A percentile compares a stretch with the other conserved stretches of the same genome.
phyloP scores from a whole-genome alignment of 2,888 invertebrate species.

The Morpho helenor region DNA sequence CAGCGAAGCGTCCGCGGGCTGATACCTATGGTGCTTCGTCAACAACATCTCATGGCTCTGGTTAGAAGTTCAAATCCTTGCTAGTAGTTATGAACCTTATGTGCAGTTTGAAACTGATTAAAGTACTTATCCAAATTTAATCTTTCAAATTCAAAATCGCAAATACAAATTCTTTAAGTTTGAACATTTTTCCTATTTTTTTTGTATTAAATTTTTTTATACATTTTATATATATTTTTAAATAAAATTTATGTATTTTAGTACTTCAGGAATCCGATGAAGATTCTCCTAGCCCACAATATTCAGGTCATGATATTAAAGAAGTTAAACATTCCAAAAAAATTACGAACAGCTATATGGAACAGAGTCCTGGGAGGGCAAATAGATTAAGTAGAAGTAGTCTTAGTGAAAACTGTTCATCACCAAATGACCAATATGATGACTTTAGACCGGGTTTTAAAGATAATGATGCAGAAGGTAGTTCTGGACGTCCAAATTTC shows the following conservation, averaged over 20 bases:
- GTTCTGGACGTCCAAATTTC: constrained; percentile 42
- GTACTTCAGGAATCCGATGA: constrained; percentile 63
- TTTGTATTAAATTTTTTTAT: no score
- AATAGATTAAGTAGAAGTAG: constrained; percentile 58
- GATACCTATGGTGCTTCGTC: constrained; percentile 65
- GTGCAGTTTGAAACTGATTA: no score
- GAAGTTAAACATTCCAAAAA: constrained; percentile 38
- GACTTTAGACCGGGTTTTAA: constrained; percentile 52
- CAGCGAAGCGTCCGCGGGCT: constrained; percentile 53
- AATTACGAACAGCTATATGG: constrained; percentile 38
- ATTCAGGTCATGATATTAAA: constrained; percentile 33
- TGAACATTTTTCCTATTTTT: no score
- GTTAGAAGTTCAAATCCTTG: constrained; percentile 32
- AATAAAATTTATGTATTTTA: constrained; percentile 24
- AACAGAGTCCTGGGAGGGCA: constrained; percentile 44
- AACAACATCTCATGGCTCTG: constrained; percentile 67
- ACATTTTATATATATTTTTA: background rate
- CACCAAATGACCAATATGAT: constrained; percentile 60
- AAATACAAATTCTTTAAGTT: no score
- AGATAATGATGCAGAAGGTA: constrained; percentile 47
- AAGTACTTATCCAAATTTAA: no score
- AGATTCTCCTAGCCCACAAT: constrained; percentile 44
- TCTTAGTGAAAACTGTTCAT: constrained; percentile 67
- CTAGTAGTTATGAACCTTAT: no score
- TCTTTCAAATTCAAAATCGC: no score